phyloP scores from a whole-genome alignment of 2,797 vertebrate species.

The Cryptoblepharus egeriae region DNA sequence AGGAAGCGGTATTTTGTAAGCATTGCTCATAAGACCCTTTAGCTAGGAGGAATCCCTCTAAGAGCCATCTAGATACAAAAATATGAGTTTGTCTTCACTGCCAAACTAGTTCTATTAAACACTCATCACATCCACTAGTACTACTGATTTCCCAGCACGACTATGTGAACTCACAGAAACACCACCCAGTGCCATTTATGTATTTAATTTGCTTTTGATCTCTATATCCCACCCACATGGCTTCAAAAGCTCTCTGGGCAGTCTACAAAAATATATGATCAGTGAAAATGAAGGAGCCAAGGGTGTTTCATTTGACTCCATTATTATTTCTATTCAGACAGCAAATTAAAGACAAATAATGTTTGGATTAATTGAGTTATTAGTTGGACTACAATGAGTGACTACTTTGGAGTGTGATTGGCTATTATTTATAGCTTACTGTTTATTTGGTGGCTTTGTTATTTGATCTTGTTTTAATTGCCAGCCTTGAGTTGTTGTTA shows the following conservation, averaged over 20 bases:
- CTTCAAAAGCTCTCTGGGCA: not conserved
- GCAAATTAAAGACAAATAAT: not conserved
- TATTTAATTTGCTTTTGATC: not conserved
- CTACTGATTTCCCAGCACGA: not conserved
- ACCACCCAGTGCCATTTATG: not conserved
- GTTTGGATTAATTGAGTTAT: not conserved
- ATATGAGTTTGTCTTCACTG: not conserved
- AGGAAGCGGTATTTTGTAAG: no score
- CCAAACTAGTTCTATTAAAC: not conserved
- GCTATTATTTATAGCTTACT: not conserved
- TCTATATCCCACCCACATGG: not conserved
- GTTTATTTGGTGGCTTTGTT: not conserved
- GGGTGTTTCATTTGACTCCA: not conserved
- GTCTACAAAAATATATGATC: not conserved
- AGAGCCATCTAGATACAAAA: not conserved
- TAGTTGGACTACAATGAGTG: no score
- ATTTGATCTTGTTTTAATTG: slow-evolving; percentile 7
- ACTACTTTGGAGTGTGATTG: not conserved
- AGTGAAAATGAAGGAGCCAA: not conserved
- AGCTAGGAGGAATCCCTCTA: not conserved
- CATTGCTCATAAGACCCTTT: no score
- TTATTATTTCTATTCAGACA: not conserved
- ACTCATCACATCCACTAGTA: not conserved
- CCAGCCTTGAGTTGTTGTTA: not conserved
- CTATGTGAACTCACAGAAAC: not conserved